These are phyloP conservation scores for Trichogramma dendrolimi DNA, from an alignment of 2,888 invertebrate genomes.

Conservation along the genomic window DNA sequence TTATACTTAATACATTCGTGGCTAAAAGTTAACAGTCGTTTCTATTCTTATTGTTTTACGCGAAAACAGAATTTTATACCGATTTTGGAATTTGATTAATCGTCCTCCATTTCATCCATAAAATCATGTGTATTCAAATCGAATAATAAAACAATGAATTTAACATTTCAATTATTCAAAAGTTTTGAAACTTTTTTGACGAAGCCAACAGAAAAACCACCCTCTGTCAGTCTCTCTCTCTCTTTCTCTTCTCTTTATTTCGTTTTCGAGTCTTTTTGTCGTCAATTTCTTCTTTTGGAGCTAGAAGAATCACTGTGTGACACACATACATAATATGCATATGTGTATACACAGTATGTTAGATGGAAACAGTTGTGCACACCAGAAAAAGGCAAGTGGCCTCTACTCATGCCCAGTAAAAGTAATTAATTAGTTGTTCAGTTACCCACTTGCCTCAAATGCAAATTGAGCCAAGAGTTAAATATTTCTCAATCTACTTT, in stretches of 20 bases:
- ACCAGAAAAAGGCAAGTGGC: not conserved
- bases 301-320: not conserved
- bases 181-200: no score
- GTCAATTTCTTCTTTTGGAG: not conserved
- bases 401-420: not conserved
- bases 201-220: no score
- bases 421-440: constrained; percentile 18
- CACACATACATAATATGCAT: not conserved
- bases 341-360: not conserved
- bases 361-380: not conserved
- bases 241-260: not conserved
- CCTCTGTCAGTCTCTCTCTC: not conserved
- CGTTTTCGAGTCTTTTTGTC: not conserved
- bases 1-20: no score
- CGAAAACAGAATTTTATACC: no score
- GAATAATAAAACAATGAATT: not conserved
- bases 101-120: no score
- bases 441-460: not conserved
- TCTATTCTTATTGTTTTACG: no score
- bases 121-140: no score
- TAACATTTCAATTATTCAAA: not conserved
- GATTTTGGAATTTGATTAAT: no score
- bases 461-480: constrained; percentile 1
- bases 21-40: no score
- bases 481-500: not conserved